A percentile compares a stretch with the other conserved stretches of the same genome.
Conservation (phyloP, 2,797 vertebrate genomes). For the Avahi laniger region DNA sequence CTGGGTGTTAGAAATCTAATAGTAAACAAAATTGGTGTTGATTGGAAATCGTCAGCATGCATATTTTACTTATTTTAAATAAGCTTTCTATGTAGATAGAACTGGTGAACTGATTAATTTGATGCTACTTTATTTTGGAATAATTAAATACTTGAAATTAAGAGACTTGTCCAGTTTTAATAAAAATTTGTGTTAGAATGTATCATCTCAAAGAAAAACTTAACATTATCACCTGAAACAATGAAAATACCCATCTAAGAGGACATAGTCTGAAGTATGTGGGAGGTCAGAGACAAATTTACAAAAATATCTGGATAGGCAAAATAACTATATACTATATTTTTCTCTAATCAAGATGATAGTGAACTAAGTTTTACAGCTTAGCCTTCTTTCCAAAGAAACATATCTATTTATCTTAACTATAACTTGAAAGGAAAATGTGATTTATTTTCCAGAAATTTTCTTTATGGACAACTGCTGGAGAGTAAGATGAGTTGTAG, state of each 20-base stretch:
- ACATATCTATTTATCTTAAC: not conserved
- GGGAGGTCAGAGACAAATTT: not conserved
- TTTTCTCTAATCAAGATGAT: not conserved
- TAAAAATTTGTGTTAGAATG: not conserved
- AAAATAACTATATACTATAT: not conserved
- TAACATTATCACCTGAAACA: not conserved
- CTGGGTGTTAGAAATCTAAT: not conserved
- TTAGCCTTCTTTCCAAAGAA: not conserved
- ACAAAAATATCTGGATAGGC: not conserved
- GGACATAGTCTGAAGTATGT: not conserved
- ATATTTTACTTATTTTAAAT: not conserved
- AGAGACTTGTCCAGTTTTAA: not conserved
- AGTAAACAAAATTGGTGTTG: not conserved
- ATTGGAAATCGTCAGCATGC: not conserved
- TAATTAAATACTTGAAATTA: constrained; percentile 5
- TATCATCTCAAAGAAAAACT: not conserved
- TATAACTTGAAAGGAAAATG: not conserved
- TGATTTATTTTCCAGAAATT: not conserved
- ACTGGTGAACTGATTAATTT: not conserved
- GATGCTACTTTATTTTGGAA: not conserved
- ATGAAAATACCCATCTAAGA: not conserved
- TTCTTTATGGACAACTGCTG: not conserved
- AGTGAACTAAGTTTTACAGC: not conserved
- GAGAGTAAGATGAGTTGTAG: not conserved
- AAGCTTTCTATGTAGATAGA: not conserved